Base-by-base conservation (phyloP, 2,113 vertebrate genomes). In the Pseudopodoces humilis region DNA sequence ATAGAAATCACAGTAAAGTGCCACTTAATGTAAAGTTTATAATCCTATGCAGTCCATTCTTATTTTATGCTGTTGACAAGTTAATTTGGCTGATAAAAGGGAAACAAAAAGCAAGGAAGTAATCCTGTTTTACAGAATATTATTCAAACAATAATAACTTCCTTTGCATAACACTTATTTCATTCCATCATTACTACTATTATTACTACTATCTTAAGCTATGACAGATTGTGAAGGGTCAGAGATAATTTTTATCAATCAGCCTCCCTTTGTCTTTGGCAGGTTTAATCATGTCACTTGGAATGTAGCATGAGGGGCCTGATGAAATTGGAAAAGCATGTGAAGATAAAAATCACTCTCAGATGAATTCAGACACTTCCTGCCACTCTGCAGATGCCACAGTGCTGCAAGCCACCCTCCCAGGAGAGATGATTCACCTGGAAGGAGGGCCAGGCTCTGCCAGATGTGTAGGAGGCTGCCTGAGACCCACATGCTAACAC, bases 391-490 rank as follows among this genome's bases (percentile, higher is more conserved):
- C 99, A 99, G 98, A 99, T 99, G 99, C 98, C 98, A 98, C 97
- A 97, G 97, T 88, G 97, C 98, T 98, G 96, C 97, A 98, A 99
- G 98, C 98, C 98, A 98, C 98, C 98, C 98, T 99, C 98, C 98
- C 96, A 69, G 97, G 99, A 98, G 98, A 98, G 97, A 98, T 98
- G 98, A 99, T 98, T 99, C 99, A 99, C 98, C 98, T 99, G 98
- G 98, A 98, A 98, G 98, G 98, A 98, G 98, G 98, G 98, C 98
- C 98, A 97, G 98, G 98, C 98, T 75, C 97, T 98, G 98, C 99
- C 99, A 99, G 99, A 99, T 99, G 99, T 99, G 98, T 98, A 98
- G 98, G 98, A 98, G 98, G 98, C 98, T 76, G 97, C 98, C 97
- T 93, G 95, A 97, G 98, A 98, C 98, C 98, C 97, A 97, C 98